Evolutionary conservation across 2,113 vertebrate genomes (phyloP), one percentile per base, ranked within the genome.

Genomic region (Arothron firmamentum): DNA sequence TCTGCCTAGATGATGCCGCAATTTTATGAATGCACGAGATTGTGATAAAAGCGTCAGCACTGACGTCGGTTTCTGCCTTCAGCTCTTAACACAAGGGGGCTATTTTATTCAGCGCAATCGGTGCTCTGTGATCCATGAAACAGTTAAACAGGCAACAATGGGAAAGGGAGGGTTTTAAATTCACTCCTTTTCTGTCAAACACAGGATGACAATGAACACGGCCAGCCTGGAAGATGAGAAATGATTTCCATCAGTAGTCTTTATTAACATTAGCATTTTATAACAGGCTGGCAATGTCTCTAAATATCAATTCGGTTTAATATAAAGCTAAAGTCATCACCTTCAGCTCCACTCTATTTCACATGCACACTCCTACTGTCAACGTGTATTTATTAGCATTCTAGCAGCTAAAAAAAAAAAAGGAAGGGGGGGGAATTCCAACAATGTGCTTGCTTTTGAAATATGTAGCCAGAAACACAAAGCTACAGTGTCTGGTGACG

Each of bases 21-120:
- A 12, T 38, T 10, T 12, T 38, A 9, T 1, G 9, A 38, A 9
- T 12, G 34, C 34, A 38, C 4, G 25, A 28, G 25, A 28, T 28
- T 5, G 25, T 28, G 25, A 28, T 10, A 38, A 11, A 38, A 9
- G 4, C 34, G 34, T 38, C 34, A 38, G 34, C 34, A 3, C 34
- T 38, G 34, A 38, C 11, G 6, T 11, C 1, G 34, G 34, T 38
- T 38, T 38, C 2, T 10, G 34, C 46, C 63, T 81, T 62, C 53
- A 76, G 70, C 79, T 77, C 65, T 74, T 80, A 78, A 78, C 59
- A 80, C 58, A 18, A 59, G 42, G 28, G 51, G 21, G 57, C 38
- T 59, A 38, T 65, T 75, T 69, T 62, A 72, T 75, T 73, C 74
- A 67, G 60, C 41, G 8, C 31, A 51, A 14, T 31, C 52, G 60